phyloP scores from a whole-genome alignment of 2,888 invertebrate species.

The Cynaeus angustus region DNA sequence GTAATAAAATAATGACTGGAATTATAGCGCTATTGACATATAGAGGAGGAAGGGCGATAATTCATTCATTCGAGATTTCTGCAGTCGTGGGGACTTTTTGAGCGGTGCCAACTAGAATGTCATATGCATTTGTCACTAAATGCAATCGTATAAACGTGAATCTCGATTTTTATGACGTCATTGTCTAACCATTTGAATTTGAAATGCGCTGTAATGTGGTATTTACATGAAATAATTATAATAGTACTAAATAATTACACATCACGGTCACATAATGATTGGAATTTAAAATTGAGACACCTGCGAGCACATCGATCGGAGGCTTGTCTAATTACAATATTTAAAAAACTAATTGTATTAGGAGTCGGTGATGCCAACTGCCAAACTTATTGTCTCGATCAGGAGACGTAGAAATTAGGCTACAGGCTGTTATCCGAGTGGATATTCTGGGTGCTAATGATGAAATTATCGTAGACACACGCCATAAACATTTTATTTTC shows the following conservation, averaged over 20 bases:
- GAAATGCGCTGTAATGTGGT: slow-evolving; percentile 1
- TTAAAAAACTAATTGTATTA: no score
- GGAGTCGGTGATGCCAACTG: no score
- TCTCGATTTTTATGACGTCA: background rate
- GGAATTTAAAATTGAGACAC: slow-evolving; percentile 1
- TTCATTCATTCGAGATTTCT: no score
- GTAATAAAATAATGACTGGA: background rate
- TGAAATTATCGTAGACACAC: slow-evolving; percentile 15
- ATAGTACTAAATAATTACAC: background rate
- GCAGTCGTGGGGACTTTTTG: background rate
- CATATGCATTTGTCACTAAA: background rate
- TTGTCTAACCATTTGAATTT: background rate
- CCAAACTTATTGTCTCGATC: background rate
- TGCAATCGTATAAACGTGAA: background rate
- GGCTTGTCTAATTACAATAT: no score
- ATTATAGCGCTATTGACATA: background rate
- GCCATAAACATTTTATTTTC: slow-evolving; percentile 8
- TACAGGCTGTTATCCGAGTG: background rate
- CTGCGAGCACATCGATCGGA: background rate
- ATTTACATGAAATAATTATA: slow-evolving; percentile 6
- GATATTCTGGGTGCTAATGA: slow-evolving; percentile 1
- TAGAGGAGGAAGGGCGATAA: no score
- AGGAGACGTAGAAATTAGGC: background rate
- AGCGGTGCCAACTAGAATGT: background rate
- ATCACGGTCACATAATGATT: background rate